These are phyloP conservation scores for Bombus superbus DNA, from an alignment of 1,140 invertebrate species.

Conservation along the genomic window DNA sequence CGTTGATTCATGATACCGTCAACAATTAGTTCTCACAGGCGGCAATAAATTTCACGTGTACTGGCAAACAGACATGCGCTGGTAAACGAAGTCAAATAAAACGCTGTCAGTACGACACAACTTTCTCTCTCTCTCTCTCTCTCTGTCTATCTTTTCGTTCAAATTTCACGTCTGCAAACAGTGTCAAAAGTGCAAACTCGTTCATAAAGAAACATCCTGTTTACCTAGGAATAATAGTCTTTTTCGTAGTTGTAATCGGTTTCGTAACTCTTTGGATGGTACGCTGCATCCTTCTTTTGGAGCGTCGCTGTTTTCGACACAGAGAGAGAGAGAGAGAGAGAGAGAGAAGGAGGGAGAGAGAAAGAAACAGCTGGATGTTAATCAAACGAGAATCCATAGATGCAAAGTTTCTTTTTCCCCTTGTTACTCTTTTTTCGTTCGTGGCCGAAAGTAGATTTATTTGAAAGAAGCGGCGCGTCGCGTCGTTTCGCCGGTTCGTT, in stretches of 20 bases:
- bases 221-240: neutral
- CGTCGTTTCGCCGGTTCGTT: neutral
- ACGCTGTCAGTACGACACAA: neutral
- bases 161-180: conserved; percentile 5
- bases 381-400: neutral
- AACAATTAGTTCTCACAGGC: conserved; percentile 32
- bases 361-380: neutral
- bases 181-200: conserved; percentile 7
- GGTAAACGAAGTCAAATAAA: conserved; percentile 43
- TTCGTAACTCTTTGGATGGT: neutral
- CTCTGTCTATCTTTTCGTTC: too few species aligned
- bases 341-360: too few species aligned
- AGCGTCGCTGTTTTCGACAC: too few species aligned
- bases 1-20: conserved; percentile 46
- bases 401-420: neutral
- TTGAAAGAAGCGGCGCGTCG: neutral
- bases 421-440: too few species aligned
- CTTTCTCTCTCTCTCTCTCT: neutral
- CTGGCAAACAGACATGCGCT: conserved; percentile 1
- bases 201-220: neutral
- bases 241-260: neutral
- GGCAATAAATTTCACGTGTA: conserved; percentile 25
- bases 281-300: too few species aligned
- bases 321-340: too few species aligned
- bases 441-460: conserved; percentile 15